These are phyloP conservation scores for Blomia tropicalis DNA, from an alignment of 2,888 invertebrate genomes.

Conservation along the genomic window DNA sequence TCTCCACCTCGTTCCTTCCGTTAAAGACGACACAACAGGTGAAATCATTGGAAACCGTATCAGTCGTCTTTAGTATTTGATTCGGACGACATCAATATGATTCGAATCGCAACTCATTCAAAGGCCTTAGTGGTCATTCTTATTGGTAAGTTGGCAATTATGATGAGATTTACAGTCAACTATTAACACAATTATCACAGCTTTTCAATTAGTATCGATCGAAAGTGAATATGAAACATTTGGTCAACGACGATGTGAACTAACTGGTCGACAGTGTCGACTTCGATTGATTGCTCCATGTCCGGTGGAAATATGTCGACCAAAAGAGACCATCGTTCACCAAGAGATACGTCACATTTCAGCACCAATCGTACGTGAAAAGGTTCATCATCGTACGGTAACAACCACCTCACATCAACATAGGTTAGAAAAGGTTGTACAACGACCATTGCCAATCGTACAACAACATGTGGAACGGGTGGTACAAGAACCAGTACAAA, in stretches of 20 bases:
- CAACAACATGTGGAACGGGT: background rate
- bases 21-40: no score
- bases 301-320: background rate
- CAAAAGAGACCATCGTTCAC: background rate
- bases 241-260: background rate
- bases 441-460: background rate
- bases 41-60: no score
- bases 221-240: no score
- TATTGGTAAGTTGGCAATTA: conserved; percentile 1
- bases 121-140: no score
- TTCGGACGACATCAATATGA: no score
- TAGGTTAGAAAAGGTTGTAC: background rate
- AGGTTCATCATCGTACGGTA: background rate
- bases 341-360: conserved; percentile 5
- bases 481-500: background rate
- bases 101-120: no score
- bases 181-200: background rate
- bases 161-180: no score
- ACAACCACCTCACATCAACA: background rate
- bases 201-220: background rate
- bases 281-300: conserved; percentile 13
- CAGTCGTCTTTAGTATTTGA: no score
- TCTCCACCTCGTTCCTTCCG: no score
- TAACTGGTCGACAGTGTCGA: background rate
- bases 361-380: conserved; percentile 1